These are phyloP conservation scores for Mormyrops boulengeri DNA, from an alignment of 2,797 vertebrate species.

Conservation along the genomic window DNA sequence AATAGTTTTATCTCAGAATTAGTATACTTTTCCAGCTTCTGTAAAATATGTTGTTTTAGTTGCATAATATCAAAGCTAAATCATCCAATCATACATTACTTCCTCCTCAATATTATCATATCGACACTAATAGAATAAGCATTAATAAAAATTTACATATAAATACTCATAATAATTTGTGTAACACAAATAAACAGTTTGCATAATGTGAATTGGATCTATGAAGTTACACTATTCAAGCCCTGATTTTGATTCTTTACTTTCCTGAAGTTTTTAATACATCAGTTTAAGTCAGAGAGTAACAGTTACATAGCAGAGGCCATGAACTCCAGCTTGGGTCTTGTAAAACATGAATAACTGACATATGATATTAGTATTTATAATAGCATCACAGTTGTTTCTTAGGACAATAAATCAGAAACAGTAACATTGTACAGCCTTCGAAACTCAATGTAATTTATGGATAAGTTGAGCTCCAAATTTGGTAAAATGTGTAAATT, in stretches of 20 bases:
- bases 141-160: neutral
- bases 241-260: neutral
- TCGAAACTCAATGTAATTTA: neutral
- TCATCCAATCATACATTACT: neutral
- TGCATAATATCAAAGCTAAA: neutral
- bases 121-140: neutral
- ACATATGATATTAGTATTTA: neutral
- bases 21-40: neutral
- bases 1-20: neutral
- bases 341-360: neutral
- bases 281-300: neutral
- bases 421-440: neutral
- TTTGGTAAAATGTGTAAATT: neutral
- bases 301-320: neutral
- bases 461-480: neutral
- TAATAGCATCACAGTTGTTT: neutral
- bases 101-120: neutral
- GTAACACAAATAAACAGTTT: neutral
- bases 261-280: neutral
- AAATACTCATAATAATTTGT: neutral
- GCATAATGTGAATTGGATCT: neutral
- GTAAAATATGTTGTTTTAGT: neutral
- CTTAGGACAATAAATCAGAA: neutral
- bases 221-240: neutral
- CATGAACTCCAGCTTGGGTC: neutral